Evolutionary conservation across 2,797 vertebrate genomes (phyloP), one percentile per base, ranked within the genome.

Genomic region (Picus viridis): DNA sequence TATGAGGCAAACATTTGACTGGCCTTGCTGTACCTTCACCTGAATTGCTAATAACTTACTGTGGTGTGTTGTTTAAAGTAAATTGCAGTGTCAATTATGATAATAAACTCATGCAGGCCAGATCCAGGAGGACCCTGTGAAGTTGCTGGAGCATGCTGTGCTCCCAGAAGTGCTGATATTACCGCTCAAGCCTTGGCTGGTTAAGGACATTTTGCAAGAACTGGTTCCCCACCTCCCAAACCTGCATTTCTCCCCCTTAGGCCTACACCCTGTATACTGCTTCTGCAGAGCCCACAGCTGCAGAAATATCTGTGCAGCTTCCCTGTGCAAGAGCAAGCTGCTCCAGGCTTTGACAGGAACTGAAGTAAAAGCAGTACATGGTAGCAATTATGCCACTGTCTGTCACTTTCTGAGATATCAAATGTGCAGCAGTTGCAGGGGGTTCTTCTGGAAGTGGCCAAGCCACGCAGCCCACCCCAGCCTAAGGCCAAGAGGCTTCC

Each of bases 201-300:
- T 19, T 68, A n/a, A 77, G 47, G 69, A 51, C 14, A 13, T 93
- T 92, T 94, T 89, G 86, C 84, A 95, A 94, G 78, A 91, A 80
- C 83, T 80, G 45, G 84, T 90, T 93, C 24, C 65, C 45, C 34
- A 75, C 47, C n/a, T 83, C 54, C 39, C 73, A 88, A 78, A 81
- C 87, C 89, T 91, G 80, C 73, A 64, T 93, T 93, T 93, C 85
- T 92, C 56, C 47, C 39, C 27, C 9, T 39, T 20, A 74, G 78
- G 69, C 68, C 58, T 61, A 82, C 68, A 79, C 79, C 88, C 81
- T 64, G 53, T 68, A 22, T 16, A 71, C 77, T 75, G 58, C 47
- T 14, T 75, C 88, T 63, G 43, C 74, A 90, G 70, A 68, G 32
- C 27, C 61, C 12, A 6, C 39, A 71, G 69, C 39, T 87, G 57